Base-by-base conservation (phyloP, 2,888 invertebrate species). In the Ormyrus pomaceus region DNA sequence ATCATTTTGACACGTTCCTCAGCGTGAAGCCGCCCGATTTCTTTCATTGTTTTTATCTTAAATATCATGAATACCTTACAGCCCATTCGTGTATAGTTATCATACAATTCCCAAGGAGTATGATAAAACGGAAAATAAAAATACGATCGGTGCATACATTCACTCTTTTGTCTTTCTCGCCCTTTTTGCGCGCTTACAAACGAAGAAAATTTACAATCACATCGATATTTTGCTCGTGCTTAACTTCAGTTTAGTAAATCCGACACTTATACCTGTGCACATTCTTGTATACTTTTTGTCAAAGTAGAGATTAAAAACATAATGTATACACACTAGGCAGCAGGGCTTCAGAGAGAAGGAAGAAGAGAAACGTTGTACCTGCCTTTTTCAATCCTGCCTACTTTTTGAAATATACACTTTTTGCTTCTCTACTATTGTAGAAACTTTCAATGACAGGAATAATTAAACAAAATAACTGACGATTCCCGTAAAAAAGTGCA, bases 151-250 rank as follows among this genome's bases (percentile, higher is more conserved):
- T 68, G 66, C 61, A 55, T 48, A 51, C 72, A 72, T 62, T 68
- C 56, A 68, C 45, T 45, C 72, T 66, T 65, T 45, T 48, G 45
- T 56, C 79, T 65, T 70, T 76, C 61, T 78, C 78, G 69, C 76
- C 75, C 81, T 66, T 56, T 70, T 46, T 72, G n/a, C 56, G 34
- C 68, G 48, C 79, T 76, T 81, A 83, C 66, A 81, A 83, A 82
- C 80, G 79, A 82, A 79, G 70, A 81, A 82, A 81, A 79, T 83
- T 71, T 82, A 79, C 83, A 83, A 76, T 82, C 82, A 83, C 81
- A 75, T 81, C 79, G 62, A 78, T 82, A 66, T n/a, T 73, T 68
- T 77, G 62, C 77, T 80, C 58, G 7, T 82, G 80, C 61, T 81
- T 71, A 58, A 75, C 56, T 73, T 61, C 77, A 55, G 34, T 53